Conservation (phyloP, 2,797 vertebrate species). For the Poecilia gillii region DNA sequence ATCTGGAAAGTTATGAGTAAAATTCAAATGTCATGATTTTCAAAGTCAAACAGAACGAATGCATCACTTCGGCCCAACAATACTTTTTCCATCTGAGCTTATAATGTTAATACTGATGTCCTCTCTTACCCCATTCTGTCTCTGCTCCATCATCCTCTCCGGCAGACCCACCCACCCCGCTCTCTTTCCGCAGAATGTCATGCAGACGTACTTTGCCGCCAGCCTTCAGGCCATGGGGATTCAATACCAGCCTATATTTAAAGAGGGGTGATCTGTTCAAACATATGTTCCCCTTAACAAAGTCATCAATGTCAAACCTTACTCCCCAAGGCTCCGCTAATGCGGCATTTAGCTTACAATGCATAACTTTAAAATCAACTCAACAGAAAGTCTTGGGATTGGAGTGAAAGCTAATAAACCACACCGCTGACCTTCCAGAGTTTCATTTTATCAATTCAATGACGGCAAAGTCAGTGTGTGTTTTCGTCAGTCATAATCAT, state of each 20-base stretch:
- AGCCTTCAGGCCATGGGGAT: conserved; percentile 68
- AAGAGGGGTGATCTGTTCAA: conserved; percentile 74
- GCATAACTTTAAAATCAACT: conserved; percentile 61
- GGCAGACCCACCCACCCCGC: conserved; percentile 26
- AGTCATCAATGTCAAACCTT: conserved; percentile 75
- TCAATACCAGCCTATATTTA: conserved; percentile 75
- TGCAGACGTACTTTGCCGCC: conserved; percentile 67
- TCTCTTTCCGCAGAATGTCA: conserved; percentile 66
- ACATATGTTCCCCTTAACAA: conserved; percentile 78
- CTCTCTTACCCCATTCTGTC: conserved; percentile 25
- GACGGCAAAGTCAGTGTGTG: conserved; percentile 31
- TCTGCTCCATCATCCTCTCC: conserved; percentile 24
- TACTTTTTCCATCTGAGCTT: conserved; percentile 29
- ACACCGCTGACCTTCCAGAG: conserved; percentile 46
- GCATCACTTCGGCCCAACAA: neutral
- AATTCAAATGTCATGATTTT: neutral
- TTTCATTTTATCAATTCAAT: conserved; percentile 55
- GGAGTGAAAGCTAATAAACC: conserved; percentile 62
- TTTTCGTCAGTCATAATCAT: conserved; percentile 29
- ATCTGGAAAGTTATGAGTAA: conserved; percentile 5
- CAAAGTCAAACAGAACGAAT: conserved; percentile 13
- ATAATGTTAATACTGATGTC: conserved; percentile 30
- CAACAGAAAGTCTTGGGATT: conserved; percentile 54
- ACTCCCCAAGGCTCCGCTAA: conserved; percentile 63
- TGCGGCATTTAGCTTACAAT: conserved; percentile 70